Percentiles rank a stretch among this genome's conserved stretches.
These are phyloP conservation scores for Ceratotherium simum DNA, from an alignment of 2,113 vertebrate species.

Conservation along the genomic window DNA sequence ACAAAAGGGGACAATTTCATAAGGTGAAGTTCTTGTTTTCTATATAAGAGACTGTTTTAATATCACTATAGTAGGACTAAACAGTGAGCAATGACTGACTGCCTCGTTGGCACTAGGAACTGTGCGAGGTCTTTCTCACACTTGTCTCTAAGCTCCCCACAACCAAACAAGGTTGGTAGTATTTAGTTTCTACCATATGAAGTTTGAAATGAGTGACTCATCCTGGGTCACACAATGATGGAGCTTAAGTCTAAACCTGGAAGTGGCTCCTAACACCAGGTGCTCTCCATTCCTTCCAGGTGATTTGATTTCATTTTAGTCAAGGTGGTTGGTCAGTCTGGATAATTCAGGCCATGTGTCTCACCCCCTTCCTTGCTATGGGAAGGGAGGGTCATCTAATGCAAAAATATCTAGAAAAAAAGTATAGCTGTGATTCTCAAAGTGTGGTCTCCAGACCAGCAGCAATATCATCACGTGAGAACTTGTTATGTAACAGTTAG, in stretches of 20 bases:
- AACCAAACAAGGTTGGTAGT: fast-evolving
- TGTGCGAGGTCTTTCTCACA: fast-evolving
- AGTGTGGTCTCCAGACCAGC: background rate
- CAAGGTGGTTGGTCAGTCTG: background rate
- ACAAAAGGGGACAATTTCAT: fast-evolving
- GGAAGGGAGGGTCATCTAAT: background rate
- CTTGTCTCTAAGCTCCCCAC: background rate
- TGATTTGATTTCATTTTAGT: background rate
- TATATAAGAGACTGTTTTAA: background rate
- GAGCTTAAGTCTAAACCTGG: background rate
- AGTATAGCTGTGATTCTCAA: background rate
- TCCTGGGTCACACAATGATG: background rate
- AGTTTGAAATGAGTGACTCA: background rate
- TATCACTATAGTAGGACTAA: background rate
- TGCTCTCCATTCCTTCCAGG: too few species aligned
- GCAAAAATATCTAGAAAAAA: background rate
- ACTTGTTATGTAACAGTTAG: too few species aligned
- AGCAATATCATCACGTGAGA: background rate
- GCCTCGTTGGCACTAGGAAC: background rate
- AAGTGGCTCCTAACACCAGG: background rate
- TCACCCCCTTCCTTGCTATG: background rate
- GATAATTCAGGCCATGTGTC: background rate
- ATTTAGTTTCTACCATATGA: background rate
- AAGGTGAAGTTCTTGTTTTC: background rate
- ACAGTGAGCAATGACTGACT: fast-evolving